phyloP scores from a whole-genome alignment of 2,113 vertebrate genomes.

The Phocoena sinus region DNA sequence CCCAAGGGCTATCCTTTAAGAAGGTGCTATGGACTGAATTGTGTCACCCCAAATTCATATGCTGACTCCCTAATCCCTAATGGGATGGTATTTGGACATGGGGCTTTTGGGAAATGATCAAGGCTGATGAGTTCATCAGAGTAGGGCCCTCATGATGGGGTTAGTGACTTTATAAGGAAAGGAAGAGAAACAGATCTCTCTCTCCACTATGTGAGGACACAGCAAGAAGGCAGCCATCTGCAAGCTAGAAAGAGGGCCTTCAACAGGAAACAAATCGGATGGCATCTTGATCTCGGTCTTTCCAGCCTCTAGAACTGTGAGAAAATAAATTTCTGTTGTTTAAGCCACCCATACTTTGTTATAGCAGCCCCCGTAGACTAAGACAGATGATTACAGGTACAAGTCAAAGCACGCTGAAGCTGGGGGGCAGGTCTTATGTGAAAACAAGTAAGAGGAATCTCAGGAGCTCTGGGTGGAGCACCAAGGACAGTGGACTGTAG shows the following conservation, averaged over 20 bases:
- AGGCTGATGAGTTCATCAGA: neutral
- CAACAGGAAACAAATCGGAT: no score
- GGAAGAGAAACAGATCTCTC: neutral
- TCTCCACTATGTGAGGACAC: accelerated
- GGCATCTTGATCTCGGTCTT: neutral
- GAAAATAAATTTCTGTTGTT: neutral
- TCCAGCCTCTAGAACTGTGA: neutral
- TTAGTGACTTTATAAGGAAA: neutral
- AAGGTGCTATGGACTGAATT: neutral
- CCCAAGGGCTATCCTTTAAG: neutral
- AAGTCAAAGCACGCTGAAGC: neutral
- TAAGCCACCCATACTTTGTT: neutral
- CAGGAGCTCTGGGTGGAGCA: neutral
- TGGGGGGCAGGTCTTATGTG: neutral
- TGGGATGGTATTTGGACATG: neutral
- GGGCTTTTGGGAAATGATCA: neutral
- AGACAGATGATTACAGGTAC: neutral
- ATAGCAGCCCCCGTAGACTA: neutral
- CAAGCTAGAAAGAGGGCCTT: neutral
- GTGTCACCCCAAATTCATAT: neutral
- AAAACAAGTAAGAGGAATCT: neutral
- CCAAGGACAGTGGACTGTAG: accelerated
- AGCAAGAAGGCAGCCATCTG: neutral
- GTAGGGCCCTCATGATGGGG: neutral
- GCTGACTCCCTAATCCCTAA: neutral